Evolutionary conservation across 1,140 invertebrate species (phyloP).

Genomic region (Sitobion miscanthi): DNA sequence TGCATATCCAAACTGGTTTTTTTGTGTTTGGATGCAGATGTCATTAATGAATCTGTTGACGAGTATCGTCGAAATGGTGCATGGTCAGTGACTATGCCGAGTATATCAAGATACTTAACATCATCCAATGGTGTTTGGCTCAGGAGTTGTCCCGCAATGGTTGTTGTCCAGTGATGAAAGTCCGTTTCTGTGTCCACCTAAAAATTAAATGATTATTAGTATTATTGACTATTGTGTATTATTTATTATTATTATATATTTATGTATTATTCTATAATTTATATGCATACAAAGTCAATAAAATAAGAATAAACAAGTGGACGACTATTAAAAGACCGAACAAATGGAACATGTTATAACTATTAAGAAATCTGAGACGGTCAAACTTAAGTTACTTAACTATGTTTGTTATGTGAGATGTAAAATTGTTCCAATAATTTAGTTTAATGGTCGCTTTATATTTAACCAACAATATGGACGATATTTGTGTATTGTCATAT

Average conservation of each 20-base stretch:
- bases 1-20: constrained; percentile 22
- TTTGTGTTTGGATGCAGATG: background rate
- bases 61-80: background rate
- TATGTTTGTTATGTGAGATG: no score
- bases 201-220: constrained; percentile 57
- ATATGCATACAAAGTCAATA: background rate
- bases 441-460: no score
- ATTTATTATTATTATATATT: no score
- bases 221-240: background rate
- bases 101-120: constrained; percentile 65
- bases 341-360: background rate
- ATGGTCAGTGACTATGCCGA: constrained; percentile 61
- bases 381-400: no score
- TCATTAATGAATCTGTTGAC: background rate
- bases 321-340: background rate
- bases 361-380: background rate
- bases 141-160: constrained; percentile 70
- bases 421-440: no score
- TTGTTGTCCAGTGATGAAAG: constrained; percentile 71
- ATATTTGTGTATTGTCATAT: background rate
- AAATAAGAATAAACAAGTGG: background rate
- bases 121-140: constrained; percentile 71
- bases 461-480: no score
- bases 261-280: background rate
- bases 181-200: constrained; percentile 67